Evolutionary conservation across 2,113 vertebrate species (phyloP).

Genomic region (Bubo scandiacus): DNA sequence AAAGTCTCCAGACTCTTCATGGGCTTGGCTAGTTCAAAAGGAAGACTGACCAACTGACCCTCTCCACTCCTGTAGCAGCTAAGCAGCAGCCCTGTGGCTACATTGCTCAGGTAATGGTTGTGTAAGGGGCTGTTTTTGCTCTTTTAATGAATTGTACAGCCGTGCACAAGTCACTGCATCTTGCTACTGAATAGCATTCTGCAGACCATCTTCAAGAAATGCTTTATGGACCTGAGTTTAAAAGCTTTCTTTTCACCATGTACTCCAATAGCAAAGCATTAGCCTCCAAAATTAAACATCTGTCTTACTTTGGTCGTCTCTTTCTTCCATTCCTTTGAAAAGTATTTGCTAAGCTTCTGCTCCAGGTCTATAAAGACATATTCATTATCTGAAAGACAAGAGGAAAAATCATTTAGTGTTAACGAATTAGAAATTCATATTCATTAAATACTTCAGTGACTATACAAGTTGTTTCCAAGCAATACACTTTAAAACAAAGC

Average conservation of each 20-base stretch:
- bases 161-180: not conserved
- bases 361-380: slow-evolving; percentile 89
- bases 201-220: not conserved
- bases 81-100: not conserved
- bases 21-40: not conserved
- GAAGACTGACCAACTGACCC: not conserved
- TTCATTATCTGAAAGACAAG: slow-evolving; percentile 80
- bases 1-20: not conserved
- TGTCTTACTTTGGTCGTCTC: slow-evolving; percentile 77
- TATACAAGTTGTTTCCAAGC: not conserved
- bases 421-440: not conserved
- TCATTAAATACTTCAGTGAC: not conserved
- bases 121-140: not conserved
- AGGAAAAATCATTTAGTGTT: not conserved
- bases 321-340: slow-evolving; percentile 88
- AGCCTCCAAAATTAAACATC: not conserved
- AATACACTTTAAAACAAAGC: not conserved
- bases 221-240: not conserved
- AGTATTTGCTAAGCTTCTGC: slow-evolving; percentile 88
- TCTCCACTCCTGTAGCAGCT: not conserved
- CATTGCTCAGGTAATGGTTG: not conserved
- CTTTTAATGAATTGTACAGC: not conserved
- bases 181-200: not conserved
- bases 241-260: not conserved
- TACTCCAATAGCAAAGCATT: not conserved